These are phyloP conservation scores for Drosophila crucigera DNA, from an alignment of 2,888 invertebrate species.

Conservation along the genomic window DNA sequence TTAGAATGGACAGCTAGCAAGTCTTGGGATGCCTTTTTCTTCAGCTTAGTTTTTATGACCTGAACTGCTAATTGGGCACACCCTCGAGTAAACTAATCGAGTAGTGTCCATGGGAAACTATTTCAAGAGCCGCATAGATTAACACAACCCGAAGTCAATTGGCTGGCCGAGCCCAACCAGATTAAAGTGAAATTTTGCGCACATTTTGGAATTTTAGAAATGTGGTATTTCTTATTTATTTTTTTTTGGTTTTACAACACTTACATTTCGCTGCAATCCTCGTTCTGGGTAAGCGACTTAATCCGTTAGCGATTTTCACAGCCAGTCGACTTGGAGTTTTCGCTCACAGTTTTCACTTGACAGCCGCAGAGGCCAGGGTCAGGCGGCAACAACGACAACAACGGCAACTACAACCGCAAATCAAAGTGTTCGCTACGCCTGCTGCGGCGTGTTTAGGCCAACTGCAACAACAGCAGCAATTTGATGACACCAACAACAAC, in stretches of 20 bases:
- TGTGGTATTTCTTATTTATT: not conserved
- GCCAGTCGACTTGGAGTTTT: constrained; percentile 38
- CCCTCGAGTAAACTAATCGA: constrained; percentile 50
- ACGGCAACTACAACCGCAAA: constrained; percentile 52
- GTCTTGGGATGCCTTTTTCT: constrained; percentile 15
- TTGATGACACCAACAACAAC: constrained; percentile 47
- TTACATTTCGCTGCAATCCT: constrained; percentile 23
- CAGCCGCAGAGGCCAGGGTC: constrained; percentile 52
- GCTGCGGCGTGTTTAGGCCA: constrained; percentile 38
- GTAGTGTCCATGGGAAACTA: constrained; percentile 60
- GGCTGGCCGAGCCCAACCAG: constrained; percentile 2
- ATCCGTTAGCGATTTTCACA: constrained; percentile 48
- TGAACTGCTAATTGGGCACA: constrained; percentile 68
- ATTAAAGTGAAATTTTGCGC: constrained; percentile 40
- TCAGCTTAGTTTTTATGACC: constrained; percentile 48
- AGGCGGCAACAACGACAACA: constrained; percentile 27
- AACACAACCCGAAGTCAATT: constrained; percentile 37
- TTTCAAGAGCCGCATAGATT: constrained; percentile 50
- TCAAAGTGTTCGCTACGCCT: constrained; percentile 57
- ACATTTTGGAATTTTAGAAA: constrained; percentile 26
- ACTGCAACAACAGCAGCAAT: constrained; percentile 36
- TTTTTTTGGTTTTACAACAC: constrained; percentile 9
- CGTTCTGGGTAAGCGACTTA: constrained; percentile 40
- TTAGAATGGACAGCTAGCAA: constrained; percentile 62
- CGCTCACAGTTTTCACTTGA: constrained; percentile 67